Evolutionary conservation across 2,113 vertebrate species (phyloP).

Genomic region (Scytalopus superciliaris): DNA sequence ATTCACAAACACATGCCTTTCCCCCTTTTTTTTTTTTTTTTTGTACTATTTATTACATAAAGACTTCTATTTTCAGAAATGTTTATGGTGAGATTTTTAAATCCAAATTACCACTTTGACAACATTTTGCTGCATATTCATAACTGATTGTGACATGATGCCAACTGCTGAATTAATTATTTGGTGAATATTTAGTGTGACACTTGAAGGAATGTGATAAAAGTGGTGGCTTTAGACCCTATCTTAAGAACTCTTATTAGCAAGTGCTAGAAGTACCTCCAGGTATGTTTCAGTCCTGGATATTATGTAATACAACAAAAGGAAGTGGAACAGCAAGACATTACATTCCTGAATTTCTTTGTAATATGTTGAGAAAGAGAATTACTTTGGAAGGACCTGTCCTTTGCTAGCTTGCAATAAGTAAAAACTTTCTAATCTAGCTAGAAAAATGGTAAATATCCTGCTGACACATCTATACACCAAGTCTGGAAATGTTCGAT

Average conservation of each 20-base stretch:
- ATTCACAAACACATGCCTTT: background rate
- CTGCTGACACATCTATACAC: background rate
- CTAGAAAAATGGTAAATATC: background rate
- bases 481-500: background rate
- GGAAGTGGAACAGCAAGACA: background rate
- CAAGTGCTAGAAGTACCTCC: background rate
- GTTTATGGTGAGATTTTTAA: background rate
- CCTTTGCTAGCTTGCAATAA: background rate
- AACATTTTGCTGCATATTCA: slow-evolving; percentile 12
- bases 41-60: background rate
- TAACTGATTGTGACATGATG: background rate
- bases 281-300: background rate
- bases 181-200: slow-evolving; percentile 20
- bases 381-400: background rate
- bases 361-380: background rate
- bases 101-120: background rate
- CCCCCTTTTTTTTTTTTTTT: background rate
- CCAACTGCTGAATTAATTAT: slow-evolving; percentile 28
- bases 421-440: background rate
- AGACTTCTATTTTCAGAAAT: background rate
- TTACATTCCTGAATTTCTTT: background rate
- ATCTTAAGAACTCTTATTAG: slow-evolving; percentile 47
- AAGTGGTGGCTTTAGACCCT: background rate
- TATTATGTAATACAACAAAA: background rate
- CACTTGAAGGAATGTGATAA: slow-evolving; percentile 5